Evolutionary conservation across 1,140 invertebrate species (phyloP), one percentile per base, ranked within the genome.

Genomic region (Drosophila nikananu): DNA sequence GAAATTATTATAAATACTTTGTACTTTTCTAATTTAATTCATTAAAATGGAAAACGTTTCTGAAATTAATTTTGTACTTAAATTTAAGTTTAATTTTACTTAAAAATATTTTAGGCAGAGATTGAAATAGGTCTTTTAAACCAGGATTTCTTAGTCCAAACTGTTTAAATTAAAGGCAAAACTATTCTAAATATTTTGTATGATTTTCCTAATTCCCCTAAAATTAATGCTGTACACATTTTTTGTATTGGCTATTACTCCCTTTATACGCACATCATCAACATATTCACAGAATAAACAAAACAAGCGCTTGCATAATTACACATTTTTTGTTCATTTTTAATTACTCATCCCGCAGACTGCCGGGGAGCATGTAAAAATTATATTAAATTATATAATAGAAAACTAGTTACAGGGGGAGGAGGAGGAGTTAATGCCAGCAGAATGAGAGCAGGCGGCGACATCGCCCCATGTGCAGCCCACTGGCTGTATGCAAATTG

Each of bases 401-500:
- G 54, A 39, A 57, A 39, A 39, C 21, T 57, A 25, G 35, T 23
- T 37, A 9, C 35, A 21, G 15, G 13, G 52, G 17, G 21, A 3
- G 27, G 19, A 4, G 52, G 13, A 37, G 21, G 17, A 57, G 32
- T 39, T 57, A 57, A 39, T 57, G 54, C 35, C 3, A 10, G 23
- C 21, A 23, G 19, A 55, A 39, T 8, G 32, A 7, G 54, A 10
- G 15, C 54, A 23, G 30, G 32, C 35, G 13, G 60, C 66, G 66
- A 68, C 71, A 74, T 62, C 35, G 25, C 48, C 55, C 35, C 37
- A 44, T 39, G 30, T 62, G 21, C 30, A 32, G 37, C 60, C 58
- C 62, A 55, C 70, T 32, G 55, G 63, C 35, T 12, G 15, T 62
- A 79, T 83, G 75, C 63, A 83, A 80, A 84, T 81, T 81, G 77